Conservation (phyloP, 2,113 vertebrate species). For the Vulpes vulpes region DNA sequence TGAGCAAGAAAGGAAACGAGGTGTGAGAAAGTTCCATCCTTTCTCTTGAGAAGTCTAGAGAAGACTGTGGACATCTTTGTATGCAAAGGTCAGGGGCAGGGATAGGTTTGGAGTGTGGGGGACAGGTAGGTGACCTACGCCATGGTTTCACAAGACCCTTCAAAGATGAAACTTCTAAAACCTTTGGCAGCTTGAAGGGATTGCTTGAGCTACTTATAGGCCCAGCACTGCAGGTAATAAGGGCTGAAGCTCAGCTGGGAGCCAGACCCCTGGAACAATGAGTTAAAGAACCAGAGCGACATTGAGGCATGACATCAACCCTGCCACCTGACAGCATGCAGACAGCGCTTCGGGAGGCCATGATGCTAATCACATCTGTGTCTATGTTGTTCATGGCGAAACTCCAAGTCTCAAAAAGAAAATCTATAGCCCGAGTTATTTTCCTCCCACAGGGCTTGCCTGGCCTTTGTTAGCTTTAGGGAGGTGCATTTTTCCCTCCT, state of each 20-base stretch:
- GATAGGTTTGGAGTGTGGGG: not conserved
- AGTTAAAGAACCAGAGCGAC: not conserved
- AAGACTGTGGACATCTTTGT: not conserved
- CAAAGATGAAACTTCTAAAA: not conserved
- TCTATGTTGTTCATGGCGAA: not conserved
- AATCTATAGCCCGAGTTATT: constrained; percentile 8
- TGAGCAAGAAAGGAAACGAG: not conserved
- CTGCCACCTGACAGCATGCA: not conserved
- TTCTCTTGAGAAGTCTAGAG: not conserved
- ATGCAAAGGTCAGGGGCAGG: not conserved
- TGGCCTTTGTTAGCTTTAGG: not conserved
- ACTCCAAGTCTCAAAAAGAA: constrained; percentile 46
- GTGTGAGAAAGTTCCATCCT: not conserved
- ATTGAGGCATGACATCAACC: not conserved
- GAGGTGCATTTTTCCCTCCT: constrained; percentile 20
- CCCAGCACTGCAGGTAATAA: fast-evolving
- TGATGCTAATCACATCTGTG: not conserved
- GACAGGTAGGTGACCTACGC: not conserved
- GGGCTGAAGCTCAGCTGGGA: not conserved
- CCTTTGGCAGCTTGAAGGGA: not conserved
- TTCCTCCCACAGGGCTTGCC: constrained; percentile 43
- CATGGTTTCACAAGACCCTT: not conserved
- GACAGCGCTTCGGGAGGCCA: not conserved
- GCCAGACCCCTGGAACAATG: not conserved
- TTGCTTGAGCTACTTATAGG: not conserved